phyloP scores from a whole-genome alignment of 2,797 vertebrate genomes.

The Danio jaintianensis region DNA sequence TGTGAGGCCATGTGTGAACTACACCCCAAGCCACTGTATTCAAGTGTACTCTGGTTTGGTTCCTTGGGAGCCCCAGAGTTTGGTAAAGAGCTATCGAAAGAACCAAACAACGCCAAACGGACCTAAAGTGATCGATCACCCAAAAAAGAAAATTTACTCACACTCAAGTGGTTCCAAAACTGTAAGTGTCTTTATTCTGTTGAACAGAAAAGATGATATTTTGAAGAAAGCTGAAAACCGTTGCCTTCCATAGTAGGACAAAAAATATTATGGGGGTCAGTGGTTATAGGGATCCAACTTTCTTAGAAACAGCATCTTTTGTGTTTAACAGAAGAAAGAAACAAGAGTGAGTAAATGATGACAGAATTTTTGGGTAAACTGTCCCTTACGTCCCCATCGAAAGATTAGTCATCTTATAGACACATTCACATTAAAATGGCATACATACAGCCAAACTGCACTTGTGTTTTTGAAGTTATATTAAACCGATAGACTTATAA shows the following conservation, averaged over 20 bases:
- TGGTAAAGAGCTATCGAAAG: constrained; percentile 74
- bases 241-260: too few relatives aligned
- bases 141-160: too few relatives aligned
- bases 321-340: too few relatives aligned
- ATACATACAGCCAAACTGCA: constrained; percentile 28
- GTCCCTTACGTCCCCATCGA: constrained; percentile 71
- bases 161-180: too few relatives aligned
- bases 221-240: too few relatives aligned
- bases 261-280: too few relatives aligned
- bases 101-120: constrained; percentile 72
- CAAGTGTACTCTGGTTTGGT: constrained; percentile 3
- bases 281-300: too few relatives aligned
- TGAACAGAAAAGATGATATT: too few relatives aligned
- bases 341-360: too few relatives aligned
- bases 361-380: too few relatives aligned
- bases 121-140: constrained; percentile 57
- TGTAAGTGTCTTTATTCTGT: too few relatives aligned
- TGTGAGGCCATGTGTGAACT: neutral
- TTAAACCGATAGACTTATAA: constrained; percentile 63
- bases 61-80: neutral
- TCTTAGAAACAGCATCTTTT: too few relatives aligned
- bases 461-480: neutral
- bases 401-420: neutral
- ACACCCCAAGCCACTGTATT: neutral
- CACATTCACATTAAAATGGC: constrained; percentile 4